phyloP scores from a whole-genome alignment of 1,140 invertebrate species.

The Bombus impatiens region DNA sequence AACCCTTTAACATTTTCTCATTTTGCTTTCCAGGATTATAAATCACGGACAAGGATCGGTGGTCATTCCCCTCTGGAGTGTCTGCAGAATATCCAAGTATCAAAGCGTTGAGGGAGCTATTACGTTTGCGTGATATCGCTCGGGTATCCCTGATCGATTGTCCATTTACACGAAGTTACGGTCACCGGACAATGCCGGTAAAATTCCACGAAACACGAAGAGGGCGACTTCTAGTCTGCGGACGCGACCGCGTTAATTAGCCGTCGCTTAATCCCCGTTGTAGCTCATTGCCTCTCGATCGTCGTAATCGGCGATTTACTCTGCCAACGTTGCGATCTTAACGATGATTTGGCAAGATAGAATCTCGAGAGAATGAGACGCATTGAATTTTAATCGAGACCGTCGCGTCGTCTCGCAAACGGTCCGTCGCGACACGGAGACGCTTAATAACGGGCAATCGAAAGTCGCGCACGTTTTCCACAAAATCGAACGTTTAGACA shows the following conservation, averaged over 20 bases:
- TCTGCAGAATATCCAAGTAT: slow-evolving; percentile 22
- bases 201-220: neutral
- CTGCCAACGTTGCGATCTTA: neutral
- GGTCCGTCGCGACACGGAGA: slow-evolving; percentile 11
- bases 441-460: slow-evolving; percentile 17
- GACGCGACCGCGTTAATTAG: neutral
- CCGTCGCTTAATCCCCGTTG: slow-evolving; percentile 16
- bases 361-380: neutral
- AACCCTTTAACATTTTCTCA: neutral
- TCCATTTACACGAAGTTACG: slow-evolving; percentile 41
- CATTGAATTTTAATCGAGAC: slow-evolving; percentile 8
- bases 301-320: neutral
- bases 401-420: neutral
- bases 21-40: neutral
- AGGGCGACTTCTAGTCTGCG: neutral
- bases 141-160: slow-evolving; percentile 41
- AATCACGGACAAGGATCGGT: slow-evolving; percentile 10
- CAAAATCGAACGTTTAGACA: neutral
- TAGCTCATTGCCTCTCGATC: slow-evolving; percentile 10
- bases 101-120: slow-evolving; percentile 12
- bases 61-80: slow-evolving; percentile 22
- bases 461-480: neutral
- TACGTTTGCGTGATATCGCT: slow-evolving; percentile 46
- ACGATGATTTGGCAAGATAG: neutral
- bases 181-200: neutral